These are phyloP conservation scores for Diadumene lineata DNA, from an alignment of 92 coral and sea anemone genomes.

Conservation along the genomic window DNA sequence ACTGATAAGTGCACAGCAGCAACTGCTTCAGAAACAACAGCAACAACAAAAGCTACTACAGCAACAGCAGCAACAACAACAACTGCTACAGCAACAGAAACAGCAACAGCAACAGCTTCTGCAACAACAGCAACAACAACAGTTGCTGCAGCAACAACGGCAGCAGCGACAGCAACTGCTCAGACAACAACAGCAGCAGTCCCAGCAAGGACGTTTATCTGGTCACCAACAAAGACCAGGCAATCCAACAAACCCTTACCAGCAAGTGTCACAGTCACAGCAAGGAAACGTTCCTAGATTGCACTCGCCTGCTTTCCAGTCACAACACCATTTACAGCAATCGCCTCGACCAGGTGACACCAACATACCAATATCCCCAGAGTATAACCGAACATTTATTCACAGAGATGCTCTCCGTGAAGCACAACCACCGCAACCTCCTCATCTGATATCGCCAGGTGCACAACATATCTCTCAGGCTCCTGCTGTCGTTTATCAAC, in stretches of 20 bases:
- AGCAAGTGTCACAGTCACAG: slow-evolving; percentile 9
- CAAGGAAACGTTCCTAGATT: slow-evolving; percentile 12
- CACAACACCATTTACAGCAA: slow-evolving; percentile 4
- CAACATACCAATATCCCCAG: slow-evolving; percentile 7
- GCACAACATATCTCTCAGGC: not conserved
- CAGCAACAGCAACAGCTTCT: slow-evolving; percentile 5
- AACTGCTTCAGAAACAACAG: not conserved
- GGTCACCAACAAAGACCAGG: slow-evolving; percentile 33
- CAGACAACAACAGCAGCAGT: slow-evolving; percentile 26
- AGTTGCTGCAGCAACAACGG: not conserved
- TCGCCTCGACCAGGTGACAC: not conserved
- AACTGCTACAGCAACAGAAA: not conserved
- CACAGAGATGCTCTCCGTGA: not conserved
- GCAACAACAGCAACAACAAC: slow-evolving; percentile 5
- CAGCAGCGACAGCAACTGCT: slow-evolving; percentile 24
- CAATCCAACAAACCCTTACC: slow-evolving; percentile 24
- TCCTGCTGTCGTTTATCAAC: slow-evolving; percentile 33
- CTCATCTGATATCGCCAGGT: not conserved
- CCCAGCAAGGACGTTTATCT: slow-evolving; percentile 7
- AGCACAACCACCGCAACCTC: not conserved
- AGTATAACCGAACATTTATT: not conserved
- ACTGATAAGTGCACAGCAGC: slow-evolving; percentile 10
- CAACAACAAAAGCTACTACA: slow-evolving; percentile 4
- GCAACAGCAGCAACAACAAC: not conserved
- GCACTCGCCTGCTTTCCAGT: slow-evolving; percentile 2